A percentile compares a stretch with the other conserved stretches of the same genome.
These are phyloP conservation scores for Sphaerodactylus townsendi DNA, from an alignment of 2,113 vertebrate species.

Conservation along the genomic window DNA sequence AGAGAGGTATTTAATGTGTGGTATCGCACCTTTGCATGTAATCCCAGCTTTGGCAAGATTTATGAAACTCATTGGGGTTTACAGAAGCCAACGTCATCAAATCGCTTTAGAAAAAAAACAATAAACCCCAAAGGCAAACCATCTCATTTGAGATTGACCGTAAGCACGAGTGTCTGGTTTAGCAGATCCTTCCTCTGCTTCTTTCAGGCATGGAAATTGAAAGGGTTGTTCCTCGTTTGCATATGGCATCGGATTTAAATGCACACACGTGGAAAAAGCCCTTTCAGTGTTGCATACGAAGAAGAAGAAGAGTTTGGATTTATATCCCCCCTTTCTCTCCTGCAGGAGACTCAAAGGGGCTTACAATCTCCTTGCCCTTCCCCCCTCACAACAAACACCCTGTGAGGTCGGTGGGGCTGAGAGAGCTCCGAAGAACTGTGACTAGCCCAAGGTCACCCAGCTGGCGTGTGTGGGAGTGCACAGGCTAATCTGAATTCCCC, in stretches of 20 bases:
- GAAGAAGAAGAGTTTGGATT: too few relatives aligned
- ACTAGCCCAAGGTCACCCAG: too few relatives aligned
- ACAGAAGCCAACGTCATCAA: constrained; percentile 29
- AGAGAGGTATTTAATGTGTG: constrained; percentile 30
- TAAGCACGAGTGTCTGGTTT: background rate
- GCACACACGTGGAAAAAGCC: background rate
- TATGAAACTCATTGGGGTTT: background rate
- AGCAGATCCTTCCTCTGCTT: too few relatives aligned
- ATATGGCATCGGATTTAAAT: background rate
- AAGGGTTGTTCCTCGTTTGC: background rate
- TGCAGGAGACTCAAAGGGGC: too few relatives aligned
- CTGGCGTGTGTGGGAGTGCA: too few relatives aligned
- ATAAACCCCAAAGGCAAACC: background rate
- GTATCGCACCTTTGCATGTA: background rate
- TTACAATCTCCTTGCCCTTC: too few relatives aligned
- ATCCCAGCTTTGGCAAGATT: constrained; percentile 11
- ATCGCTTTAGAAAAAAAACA: constrained; percentile 34
- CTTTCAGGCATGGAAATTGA: background rate
- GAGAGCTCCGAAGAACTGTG: too few relatives aligned
- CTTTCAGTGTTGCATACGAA: too few relatives aligned
- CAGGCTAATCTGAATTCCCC: too few relatives aligned
- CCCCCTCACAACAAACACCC: too few relatives aligned
- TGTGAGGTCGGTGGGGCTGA: too few relatives aligned
- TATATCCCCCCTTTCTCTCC: too few relatives aligned
- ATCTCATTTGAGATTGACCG: background rate